Evolutionary conservation across 2,113 vertebrate species (phyloP).

Genomic region (Chaetura pelagica): DNA sequence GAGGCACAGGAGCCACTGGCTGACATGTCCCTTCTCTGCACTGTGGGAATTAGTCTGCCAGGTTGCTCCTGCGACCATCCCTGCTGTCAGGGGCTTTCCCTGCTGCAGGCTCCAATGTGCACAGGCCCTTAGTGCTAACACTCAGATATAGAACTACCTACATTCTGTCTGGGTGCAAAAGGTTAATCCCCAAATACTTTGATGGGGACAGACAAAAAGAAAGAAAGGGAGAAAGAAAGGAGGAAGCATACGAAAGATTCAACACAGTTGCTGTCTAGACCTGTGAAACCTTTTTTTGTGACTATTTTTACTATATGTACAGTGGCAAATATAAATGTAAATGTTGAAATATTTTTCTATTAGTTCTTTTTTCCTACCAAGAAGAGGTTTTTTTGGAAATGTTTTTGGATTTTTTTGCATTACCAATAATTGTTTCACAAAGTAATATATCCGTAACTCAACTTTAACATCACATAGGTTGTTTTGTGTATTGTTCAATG

Average conservation of each 20-base stretch:
- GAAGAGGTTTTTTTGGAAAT: background rate
- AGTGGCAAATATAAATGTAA: background rate
- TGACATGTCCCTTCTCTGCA: rapidly evolving
- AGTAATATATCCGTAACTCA: background rate
- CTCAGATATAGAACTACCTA: rapidly evolving
- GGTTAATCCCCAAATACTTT: background rate
- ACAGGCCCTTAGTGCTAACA: background rate
- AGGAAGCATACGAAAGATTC: background rate
- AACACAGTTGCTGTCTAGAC: background rate
- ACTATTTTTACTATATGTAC: background rate
- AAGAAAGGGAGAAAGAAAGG: background rate
- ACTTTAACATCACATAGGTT: background rate
- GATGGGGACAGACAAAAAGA: background rate
- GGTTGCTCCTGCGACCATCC: background rate
- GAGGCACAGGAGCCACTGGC: background rate
- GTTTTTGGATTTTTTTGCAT: background rate
- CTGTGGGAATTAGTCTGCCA: background rate
- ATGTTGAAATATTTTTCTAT: background rate
- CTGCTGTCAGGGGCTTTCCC: background rate
- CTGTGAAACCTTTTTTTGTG: background rate
- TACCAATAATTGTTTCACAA: background rate
- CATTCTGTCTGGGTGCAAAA: background rate
- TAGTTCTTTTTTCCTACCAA: background rate
- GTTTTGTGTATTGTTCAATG: background rate
- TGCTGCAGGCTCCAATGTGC: background rate